Evolutionary conservation across 2,888 invertebrate genomes (phyloP).

Genomic region (Nephrotoma flavescens): DNA sequence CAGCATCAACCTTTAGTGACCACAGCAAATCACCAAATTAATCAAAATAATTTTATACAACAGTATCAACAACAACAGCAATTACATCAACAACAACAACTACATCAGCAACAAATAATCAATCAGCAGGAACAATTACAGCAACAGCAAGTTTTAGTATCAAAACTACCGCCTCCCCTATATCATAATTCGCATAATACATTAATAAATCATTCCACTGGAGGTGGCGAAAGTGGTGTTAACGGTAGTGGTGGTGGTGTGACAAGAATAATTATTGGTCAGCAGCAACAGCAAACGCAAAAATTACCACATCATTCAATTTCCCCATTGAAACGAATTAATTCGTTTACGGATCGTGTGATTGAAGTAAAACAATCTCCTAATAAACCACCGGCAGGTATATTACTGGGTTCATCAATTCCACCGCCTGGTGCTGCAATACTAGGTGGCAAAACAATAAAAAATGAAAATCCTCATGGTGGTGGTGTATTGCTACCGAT

Average conservation of each 20-base stretch:
- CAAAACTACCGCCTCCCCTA: neutral
- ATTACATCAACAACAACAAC: neutral
- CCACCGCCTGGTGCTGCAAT: neutral
- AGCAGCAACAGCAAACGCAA: conserved; percentile 19
- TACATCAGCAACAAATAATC: neutral
- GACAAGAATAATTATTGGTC: neutral
- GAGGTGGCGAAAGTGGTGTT: neutral
- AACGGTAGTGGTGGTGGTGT: neutral
- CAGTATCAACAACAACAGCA: neutral
- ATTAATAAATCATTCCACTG: conserved; percentile 1
- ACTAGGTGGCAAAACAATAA: neutral
- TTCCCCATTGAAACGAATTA: neutral
- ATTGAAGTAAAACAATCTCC: neutral
- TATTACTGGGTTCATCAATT: neutral
- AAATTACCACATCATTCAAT: conserved; percentile 2
- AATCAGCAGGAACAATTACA: neutral
- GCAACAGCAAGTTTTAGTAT: neutral
- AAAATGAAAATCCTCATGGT: neutral
- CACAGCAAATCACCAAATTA: neutral
- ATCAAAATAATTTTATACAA: neutral
- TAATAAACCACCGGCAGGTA: neutral
- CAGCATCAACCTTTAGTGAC: neutral
- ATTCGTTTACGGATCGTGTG: neutral
- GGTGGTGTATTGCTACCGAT: neutral
- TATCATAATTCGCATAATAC: neutral